Evolutionary conservation across 1,140 invertebrate genomes (phyloP).

Genomic region (Schlechtendalia chinensis): DNA sequence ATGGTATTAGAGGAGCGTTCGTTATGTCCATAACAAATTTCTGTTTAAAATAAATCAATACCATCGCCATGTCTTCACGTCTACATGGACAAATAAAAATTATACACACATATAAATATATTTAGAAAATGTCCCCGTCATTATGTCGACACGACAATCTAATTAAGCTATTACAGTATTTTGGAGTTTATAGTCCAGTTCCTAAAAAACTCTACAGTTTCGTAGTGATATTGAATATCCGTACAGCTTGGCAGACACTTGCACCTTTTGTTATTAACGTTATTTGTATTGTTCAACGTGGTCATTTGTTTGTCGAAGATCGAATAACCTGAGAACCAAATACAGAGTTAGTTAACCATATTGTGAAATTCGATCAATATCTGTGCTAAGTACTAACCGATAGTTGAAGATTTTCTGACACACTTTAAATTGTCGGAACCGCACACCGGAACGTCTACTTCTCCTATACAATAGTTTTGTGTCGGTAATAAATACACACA

Average conservation of each 20-base stretch:
- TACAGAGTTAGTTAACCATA: neutral
- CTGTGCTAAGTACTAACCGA: neutral
- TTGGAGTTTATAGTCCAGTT: slow-evolving; percentile 31
- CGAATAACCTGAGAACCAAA: slow-evolving; percentile 27
- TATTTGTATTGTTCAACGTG: neutral
- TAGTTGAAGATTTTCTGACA: slow-evolving; percentile 15
- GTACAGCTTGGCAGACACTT: slow-evolving; percentile 69
- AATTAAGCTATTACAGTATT: slow-evolving; percentile 3
- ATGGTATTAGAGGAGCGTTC: slow-evolving; percentile 41
- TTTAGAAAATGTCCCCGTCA: neutral
- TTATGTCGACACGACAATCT: neutral
- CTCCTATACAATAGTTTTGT: slow-evolving; percentile 16
- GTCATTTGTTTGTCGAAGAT: slow-evolving; percentile 34
- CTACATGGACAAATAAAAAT: neutral
- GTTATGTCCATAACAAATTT: slow-evolving; percentile 3
- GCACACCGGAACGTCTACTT: neutral
- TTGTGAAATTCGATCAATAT: neutral
- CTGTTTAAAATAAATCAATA: slow-evolving; percentile 37
- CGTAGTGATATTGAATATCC: slow-evolving; percentile 63
- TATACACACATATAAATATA: neutral
- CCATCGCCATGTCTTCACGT: neutral
- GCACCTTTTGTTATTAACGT: slow-evolving; percentile 55
- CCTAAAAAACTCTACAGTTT: slow-evolving; percentile 41
- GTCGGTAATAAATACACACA: too few relatives aligned
- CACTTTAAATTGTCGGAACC: neutral